Evolutionary conservation across 2,113 vertebrate species (phyloP), one percentile per base, ranked within the genome.

Genomic region (Nycticorax nycticorax): DNA sequence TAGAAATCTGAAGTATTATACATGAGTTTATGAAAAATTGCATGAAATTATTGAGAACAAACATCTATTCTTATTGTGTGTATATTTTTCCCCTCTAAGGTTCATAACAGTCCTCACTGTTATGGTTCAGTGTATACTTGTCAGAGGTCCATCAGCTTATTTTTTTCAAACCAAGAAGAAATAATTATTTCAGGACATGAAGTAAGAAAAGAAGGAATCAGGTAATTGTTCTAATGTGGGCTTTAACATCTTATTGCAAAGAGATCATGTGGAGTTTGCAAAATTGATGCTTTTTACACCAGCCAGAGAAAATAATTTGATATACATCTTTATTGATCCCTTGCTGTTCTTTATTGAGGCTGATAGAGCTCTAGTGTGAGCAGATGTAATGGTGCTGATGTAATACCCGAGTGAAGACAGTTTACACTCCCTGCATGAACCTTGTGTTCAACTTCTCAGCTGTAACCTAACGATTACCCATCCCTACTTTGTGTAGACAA

Each of bases 131-230:
- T 99, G 78, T 99, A 99, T 95, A 98, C 97, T 68, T 99, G 99
- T 96, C 97, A 98, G 81, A 98, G 99, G 83, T 99, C 99, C 9
- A 93, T 99, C 97, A 99, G 99, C 94, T 98, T 99, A 89, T 99
- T 99, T 97, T 99, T 99, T 98, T 98, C 99, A 96, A 99, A 98
- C 79, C 99, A 99, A 96, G 99, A 99, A 20, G 99, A 99, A 98
- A 99, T 99, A 97, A 98, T 96, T 92, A 99, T 99, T 98, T 98
- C 98, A 91, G 98, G 99, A 81, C 99, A 99, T 95, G 98, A 99
- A 98, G 99, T 99, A 96, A 99, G 98, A 95, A 99, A 99, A 93
- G 98, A 98, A 93, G 98, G 98, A 83, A 98, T 97, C 94, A 99
- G 99, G 99, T 99, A 97, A 97, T 83, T 74, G 53, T 82, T 79